phyloP scores from a whole-genome alignment of 2,888 invertebrate species.

The Anticlea derivata region DNA sequence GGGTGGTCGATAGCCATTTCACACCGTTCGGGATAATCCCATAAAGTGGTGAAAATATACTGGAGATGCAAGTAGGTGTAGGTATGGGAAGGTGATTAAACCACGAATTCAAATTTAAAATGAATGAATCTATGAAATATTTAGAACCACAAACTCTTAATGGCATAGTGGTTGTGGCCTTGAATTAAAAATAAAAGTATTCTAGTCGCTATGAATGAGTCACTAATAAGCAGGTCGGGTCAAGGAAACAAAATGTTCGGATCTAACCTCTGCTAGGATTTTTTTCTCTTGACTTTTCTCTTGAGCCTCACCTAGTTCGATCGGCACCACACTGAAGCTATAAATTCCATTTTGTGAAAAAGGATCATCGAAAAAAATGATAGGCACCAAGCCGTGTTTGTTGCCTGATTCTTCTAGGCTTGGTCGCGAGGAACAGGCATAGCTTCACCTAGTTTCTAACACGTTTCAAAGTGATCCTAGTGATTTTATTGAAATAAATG shows the following conservation, averaged over 20 bases:
- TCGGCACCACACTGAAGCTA: too few relatives aligned
- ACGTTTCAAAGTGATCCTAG: too few relatives aligned
- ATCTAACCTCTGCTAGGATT: too few relatives aligned
- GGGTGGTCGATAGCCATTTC: constrained; percentile 63
- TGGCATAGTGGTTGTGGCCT: constrained; percentile 4
- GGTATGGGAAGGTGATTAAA: not conserved
- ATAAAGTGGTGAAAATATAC: not conserved
- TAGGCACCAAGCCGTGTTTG: too few relatives aligned
- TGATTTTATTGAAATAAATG: too few relatives aligned
- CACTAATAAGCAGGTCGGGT: not conserved
- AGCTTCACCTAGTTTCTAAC: too few relatives aligned
- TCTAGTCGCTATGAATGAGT: not conserved
- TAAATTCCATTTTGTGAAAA: too few relatives aligned
- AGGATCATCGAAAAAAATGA: too few relatives aligned
- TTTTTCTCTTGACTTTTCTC: too few relatives aligned
- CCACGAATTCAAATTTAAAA: constrained; percentile 3
- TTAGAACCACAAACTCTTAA: constrained; percentile 17
- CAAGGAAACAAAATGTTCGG: not conserved
- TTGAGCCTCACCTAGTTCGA: too few relatives aligned
- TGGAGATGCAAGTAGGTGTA: constrained; percentile 2
- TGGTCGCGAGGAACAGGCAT: too few relatives aligned
- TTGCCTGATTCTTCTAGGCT: too few relatives aligned
- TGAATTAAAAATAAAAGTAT: constrained; percentile 8
- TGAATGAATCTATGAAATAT: not conserved
- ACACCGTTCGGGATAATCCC: constrained; percentile 28